phyloP scores from a whole-genome alignment of 2,797 vertebrate genomes.

The Gila robusta region DNA sequence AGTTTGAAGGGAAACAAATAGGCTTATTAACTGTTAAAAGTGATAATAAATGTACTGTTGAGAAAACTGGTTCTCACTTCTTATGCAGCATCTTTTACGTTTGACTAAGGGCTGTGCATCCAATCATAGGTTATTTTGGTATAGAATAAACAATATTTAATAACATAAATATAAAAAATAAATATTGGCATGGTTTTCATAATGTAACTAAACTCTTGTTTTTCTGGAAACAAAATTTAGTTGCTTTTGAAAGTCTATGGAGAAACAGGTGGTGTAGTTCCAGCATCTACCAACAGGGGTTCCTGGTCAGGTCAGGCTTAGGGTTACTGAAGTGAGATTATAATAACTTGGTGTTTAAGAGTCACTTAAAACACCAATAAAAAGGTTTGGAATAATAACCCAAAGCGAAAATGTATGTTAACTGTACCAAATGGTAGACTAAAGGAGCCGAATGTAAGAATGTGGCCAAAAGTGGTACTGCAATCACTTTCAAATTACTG shows the following conservation, averaged over 20 bases:
- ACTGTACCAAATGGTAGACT: no score
- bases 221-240: no score
- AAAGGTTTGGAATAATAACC: background rate
- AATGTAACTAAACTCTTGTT: background rate
- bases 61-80: background rate
- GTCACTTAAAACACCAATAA: background rate
- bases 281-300: no score
- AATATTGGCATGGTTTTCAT: background rate
- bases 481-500: no score
- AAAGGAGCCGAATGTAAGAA: no score
- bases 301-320: no score
- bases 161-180: background rate
- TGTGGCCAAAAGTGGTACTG: no score
- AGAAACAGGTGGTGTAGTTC: no score
- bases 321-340: background rate
- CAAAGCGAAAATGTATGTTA: no score
- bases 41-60: background rate
- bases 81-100: background rate
- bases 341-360: no score
- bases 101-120: background rate
- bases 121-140: background rate
- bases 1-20: background rate
- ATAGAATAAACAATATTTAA: background rate
- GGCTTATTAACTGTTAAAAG: background rate
- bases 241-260: background rate